These are phyloP conservation scores for Sebastes oblongus DNA, from an alignment of 2,797 vertebrate genomes.

Conservation along the genomic window DNA sequence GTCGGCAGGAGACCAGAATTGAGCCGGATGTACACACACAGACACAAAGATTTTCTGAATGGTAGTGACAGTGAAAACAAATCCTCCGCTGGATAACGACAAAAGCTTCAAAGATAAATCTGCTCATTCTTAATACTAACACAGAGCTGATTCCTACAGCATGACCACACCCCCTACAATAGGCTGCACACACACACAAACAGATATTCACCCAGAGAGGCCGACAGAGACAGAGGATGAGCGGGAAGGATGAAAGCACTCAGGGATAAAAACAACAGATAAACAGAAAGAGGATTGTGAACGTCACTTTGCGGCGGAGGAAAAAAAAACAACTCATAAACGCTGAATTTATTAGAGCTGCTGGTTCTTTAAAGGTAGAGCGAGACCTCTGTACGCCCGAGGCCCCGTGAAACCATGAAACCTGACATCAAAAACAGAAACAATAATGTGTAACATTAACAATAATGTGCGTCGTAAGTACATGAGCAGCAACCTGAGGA, in stretches of 20 bases:
- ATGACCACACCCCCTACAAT: not conserved
- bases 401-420: not conserved
- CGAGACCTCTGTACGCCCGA: not conserved
- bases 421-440: not conserved
- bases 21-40: not conserved
- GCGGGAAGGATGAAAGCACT: not conserved
- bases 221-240: not conserved
- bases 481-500: constrained; percentile 10
- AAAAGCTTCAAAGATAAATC: constrained; percentile 40
- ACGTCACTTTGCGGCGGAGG: not conserved
- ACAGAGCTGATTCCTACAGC: not conserved
- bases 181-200: not conserved
- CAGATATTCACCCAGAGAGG: not conserved
- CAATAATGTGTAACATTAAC: not conserved
- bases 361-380: not conserved
- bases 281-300: constrained; percentile 1
- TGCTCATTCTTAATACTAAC: constrained; percentile 23
- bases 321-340: not conserved
- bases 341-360: not conserved
- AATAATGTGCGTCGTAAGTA: not conserved
- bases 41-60: not conserved
- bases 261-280: not conserved
- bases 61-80: not conserved
- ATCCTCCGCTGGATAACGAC: constrained; percentile 6
- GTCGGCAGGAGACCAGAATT: not conserved